phyloP scores from a whole-genome alignment of 2,797 vertebrate species.

The Muscicapa comitata region DNA sequence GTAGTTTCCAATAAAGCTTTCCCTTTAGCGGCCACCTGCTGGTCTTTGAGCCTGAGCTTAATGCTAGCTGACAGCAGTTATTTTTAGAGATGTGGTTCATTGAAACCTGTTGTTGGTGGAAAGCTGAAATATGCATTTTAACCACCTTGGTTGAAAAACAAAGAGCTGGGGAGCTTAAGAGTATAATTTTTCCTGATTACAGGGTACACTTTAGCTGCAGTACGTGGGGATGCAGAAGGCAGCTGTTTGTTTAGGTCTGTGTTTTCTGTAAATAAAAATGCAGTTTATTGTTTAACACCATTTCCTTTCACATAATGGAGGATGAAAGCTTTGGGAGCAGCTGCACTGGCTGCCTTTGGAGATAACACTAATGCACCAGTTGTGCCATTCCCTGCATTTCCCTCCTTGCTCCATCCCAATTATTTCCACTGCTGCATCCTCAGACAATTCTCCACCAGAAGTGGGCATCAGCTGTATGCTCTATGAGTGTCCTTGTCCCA shows the following conservation, averaged over 20 bases:
- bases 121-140: slow-evolving; percentile 49
- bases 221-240: neutral
- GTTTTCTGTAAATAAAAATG: slow-evolving; percentile 55
- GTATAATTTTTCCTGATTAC: slow-evolving; percentile 65
- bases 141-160: slow-evolving; percentile 52
- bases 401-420: neutral
- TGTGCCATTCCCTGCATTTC: neutral
- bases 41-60: slow-evolving; percentile 39
- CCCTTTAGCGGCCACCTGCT: slow-evolving; percentile 58
- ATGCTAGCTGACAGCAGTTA: slow-evolving; percentile 58
- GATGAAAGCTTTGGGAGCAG: slow-evolving; percentile 17
- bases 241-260: slow-evolving; percentile 31
- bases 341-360: neutral
- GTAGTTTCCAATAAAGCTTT: slow-evolving; percentile 49
- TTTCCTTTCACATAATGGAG: neutral
- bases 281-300: slow-evolving; percentile 19
- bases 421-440: neutral
- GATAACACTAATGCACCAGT: neutral
- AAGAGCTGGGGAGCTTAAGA: slow-evolving; percentile 30
- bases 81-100: slow-evolving; percentile 62
- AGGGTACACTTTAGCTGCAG: slow-evolving; percentile 12
- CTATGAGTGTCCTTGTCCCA: neutral
- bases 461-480: neutral
- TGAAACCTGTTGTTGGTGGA: slow-evolving; percentile 63
- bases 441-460: neutral